Evolutionary conservation across 2,113 vertebrate genomes (phyloP), one percentile per base, ranked within the genome.

Genomic region (Carollia perspicillata): DNA sequence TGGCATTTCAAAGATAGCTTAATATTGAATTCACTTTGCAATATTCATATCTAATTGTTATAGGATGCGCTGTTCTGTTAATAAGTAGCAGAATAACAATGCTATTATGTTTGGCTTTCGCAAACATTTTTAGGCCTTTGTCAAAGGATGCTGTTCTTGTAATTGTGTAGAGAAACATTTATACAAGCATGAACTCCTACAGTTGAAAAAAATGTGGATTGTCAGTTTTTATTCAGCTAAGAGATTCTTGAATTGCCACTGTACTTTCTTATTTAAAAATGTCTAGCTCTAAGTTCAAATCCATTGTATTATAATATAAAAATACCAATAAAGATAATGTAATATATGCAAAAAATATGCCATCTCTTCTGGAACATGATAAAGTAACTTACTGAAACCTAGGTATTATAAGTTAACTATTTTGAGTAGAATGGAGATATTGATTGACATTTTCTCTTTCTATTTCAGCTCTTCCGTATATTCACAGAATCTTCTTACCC

Each of bases 11-110:
- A 98, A 98, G 98, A 98, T 96, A 98, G 98, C 97, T 98, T 98
- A 98, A 98, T 98, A 98, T 98, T 98, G 98, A 98, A 98, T 98
- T 98, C 98, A 98, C 97, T 98, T 98, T 98, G 97, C 97, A 98
- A 98, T 98, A 98, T 98, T 98, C 98, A 98, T 97, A 98, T 98
- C 98, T 98, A 98, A 98, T 98, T 98, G 98, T 98, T 98, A 97
- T 97, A 97, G 96, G 96, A 96, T 97, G 97, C 55, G 58, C 97
- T 98, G 97, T 98, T 98, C 98, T 98, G 96, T 98, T 98, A 98
- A 98, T 98, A 98, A 98, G 97, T 97, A 97, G 96, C 97, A 98
- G 97, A 98, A 98, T 98, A 98, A 98, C 97, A 98, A 95, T 97
- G 97, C 96, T 98, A 98, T 98, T 98, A 97, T 98, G 96, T 97